Evolutionary conservation across 2,888 invertebrate genomes (phyloP).

Genomic region (Rhimphoctona megacephalus): DNA sequence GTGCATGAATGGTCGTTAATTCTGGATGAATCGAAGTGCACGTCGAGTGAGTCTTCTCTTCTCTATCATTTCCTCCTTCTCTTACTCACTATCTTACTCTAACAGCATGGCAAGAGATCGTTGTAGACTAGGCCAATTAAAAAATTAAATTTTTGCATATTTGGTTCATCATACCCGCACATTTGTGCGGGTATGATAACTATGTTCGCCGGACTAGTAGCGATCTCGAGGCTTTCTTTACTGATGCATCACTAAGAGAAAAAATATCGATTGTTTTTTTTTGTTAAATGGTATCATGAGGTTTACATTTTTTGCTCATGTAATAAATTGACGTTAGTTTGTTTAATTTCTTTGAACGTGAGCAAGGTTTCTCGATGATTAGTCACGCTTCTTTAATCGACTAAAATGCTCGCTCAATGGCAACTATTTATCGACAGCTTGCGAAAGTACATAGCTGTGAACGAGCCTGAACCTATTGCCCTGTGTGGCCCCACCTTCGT

Average conservation of each 20-base stretch:
- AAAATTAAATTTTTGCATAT: neutral
- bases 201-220: too few relatives aligned
- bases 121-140: neutral
- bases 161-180: neutral
- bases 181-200: too few relatives aligned
- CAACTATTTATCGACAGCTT: constrained; percentile 46
- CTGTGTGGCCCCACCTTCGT: constrained; percentile 36
- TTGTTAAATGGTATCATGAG: neutral
- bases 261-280: neutral
- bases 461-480: constrained; percentile 51
- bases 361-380: constrained; percentile 50
- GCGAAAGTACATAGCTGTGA: constrained; percentile 37
- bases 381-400: constrained; percentile 62
- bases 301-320: neutral
- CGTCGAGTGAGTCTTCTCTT: constrained; percentile 21
- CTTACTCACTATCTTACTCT: neutral
- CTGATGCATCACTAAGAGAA: neutral
- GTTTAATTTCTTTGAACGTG: neutral
- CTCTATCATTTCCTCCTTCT: neutral
- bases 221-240: too few relatives aligned
- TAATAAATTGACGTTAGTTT: constrained; percentile 31
- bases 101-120: neutral
- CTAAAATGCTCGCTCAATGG: constrained; percentile 56
- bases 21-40: constrained; percentile 63
- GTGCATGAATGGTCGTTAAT: constrained; percentile 66